Evolutionary conservation across 2,888 invertebrate species (phyloP).

Genomic region (Xiphydria camelus): DNA sequence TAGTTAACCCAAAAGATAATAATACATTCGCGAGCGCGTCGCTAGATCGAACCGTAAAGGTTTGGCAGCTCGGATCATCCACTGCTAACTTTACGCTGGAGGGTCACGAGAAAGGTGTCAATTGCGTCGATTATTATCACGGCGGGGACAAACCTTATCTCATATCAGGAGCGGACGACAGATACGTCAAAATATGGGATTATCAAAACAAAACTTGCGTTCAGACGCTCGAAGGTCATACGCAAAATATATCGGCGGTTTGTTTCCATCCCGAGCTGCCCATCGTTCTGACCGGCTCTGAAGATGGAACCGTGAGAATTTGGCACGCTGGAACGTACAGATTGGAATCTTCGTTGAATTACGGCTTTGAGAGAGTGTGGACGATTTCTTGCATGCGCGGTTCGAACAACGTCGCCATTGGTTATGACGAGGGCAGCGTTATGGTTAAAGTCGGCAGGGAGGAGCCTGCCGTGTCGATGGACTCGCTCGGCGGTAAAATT

Average conservation of each 20-base stretch:
- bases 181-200: conserved; percentile 98
- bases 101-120: conserved; percentile 98
- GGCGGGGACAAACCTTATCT: conserved; percentile 99
- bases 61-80: conserved; percentile 98
- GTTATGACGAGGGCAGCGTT: conserved; percentile 97
- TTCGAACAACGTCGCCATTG: conserved; percentile 94
- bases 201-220: conserved; percentile 99
- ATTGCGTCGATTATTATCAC: conserved; percentile 98
- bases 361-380: conserved; percentile 98
- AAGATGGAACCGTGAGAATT: conserved; percentile 95
- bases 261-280: conserved; percentile 98
- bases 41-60: conserved; percentile 94
- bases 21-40: conserved; percentile 99
- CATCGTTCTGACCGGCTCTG: conserved; percentile 94
- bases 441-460: conserved; percentile 96
- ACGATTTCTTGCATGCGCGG: conserved; percentile 91
- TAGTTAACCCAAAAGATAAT: conserved; percentile 99
- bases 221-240: conserved; percentile 96
- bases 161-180: conserved; percentile 98
- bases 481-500: conserved; percentile 96
- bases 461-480: conserved; percentile 99
- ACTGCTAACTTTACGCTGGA: conserved; percentile 97
- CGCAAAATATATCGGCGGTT: conserved; percentile 93
- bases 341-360: conserved; percentile 94
- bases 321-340: conserved; percentile 99